These are phyloP conservation scores for Aspiorhynchus laticeps DNA, from an alignment of 2,113 vertebrate genomes.

Conservation along the genomic window DNA sequence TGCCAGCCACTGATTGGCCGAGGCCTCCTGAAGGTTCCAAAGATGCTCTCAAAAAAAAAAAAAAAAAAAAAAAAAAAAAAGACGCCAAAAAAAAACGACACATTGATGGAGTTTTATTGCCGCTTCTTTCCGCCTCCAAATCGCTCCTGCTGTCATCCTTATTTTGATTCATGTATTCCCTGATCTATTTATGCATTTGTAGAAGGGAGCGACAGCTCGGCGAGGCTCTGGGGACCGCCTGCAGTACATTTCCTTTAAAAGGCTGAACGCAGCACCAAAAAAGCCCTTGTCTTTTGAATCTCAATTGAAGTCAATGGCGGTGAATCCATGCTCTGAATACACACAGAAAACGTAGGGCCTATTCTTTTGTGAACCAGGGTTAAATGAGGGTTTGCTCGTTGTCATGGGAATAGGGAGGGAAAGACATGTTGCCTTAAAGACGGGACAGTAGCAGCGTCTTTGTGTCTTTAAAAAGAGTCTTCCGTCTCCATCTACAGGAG, in stretches of 20 bases:
- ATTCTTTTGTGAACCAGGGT: conserved; percentile 49
- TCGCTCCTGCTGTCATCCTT: conserved; percentile 79
- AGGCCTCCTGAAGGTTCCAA: conserved; percentile 67
- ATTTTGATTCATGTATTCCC: conserved; percentile 82
- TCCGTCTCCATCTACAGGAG: conserved; percentile 2
- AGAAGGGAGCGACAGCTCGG: conserved; percentile 55
- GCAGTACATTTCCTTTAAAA: conserved; percentile 78
- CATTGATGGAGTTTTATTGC: conserved; percentile 80
- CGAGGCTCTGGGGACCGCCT: conserved; percentile 71
- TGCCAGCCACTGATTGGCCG: conserved; percentile 72
- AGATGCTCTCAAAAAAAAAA: conserved; percentile 63
- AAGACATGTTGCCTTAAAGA: conserved; percentile 44
- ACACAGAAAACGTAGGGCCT: conserved; percentile 53
- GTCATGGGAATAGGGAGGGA: conserved; percentile 52
- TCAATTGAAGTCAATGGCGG: conserved; percentile 47
- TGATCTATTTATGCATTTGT: conserved; percentile 80
- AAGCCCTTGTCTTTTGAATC: conserved; percentile 56
- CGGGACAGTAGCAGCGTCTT: conserved; percentile 1
- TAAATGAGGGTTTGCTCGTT: conserved; percentile 49
- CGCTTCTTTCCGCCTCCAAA: conserved; percentile 73
- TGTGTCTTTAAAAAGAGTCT: conserved; percentile 27
- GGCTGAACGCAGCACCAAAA: conserved; percentile 61
- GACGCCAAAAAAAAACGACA: conserved; percentile 43
- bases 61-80: no score
- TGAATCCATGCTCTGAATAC: conserved; percentile 45